Percentiles rank a stretch among this genome's conserved stretches.
These are phyloP conservation scores for Leistus spinibarbis DNA, from an alignment of 2,888 invertebrate species.

Conservation along the genomic window DNA sequence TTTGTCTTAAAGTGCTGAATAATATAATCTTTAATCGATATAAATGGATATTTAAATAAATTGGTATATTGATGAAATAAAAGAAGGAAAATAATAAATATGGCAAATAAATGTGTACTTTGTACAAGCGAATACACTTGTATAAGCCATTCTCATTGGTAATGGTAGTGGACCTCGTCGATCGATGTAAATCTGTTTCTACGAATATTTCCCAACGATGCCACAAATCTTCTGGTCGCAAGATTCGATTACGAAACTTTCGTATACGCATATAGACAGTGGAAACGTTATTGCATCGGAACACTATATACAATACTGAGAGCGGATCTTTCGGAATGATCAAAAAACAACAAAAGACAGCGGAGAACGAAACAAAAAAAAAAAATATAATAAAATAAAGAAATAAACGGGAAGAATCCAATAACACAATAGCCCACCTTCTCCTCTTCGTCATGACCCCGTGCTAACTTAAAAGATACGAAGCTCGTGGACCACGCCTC, in stretches of 20 bases:
- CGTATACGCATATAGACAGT: not conserved
- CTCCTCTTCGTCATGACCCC: not conserved
- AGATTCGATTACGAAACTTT: constrained; percentile 26
- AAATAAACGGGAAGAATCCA: constrained; percentile 26
- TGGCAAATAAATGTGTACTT: not conserved
- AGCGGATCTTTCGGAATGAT: constrained; percentile 19
- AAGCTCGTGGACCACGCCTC: constrained; percentile 1
- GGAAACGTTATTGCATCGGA: constrained; percentile 21
- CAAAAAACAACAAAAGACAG: constrained; percentile 6
- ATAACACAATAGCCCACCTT: constrained; percentile 23
- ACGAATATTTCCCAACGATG: constrained; percentile 33
- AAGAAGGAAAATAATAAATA: not conserved
- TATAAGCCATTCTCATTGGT: not conserved
- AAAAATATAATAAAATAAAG: not conserved
- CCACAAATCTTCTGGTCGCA: constrained; percentile 22
- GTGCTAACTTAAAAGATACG: not conserved
- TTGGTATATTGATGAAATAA: not conserved
- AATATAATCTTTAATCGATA: too few relatives aligned
- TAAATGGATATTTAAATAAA: too few relatives aligned
- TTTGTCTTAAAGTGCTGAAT: too few relatives aligned
- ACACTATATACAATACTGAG: not conserved
- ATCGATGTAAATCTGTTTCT: constrained; percentile 19
- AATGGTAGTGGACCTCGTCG: not conserved
- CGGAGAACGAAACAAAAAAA: not conserved
- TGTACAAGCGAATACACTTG: not conserved